A percentile compares a stretch with the other conserved stretches of the same genome.
phyloP scores from a whole-genome alignment of 2,888 invertebrate genomes.

The Cryptocheilus praepositus region DNA sequence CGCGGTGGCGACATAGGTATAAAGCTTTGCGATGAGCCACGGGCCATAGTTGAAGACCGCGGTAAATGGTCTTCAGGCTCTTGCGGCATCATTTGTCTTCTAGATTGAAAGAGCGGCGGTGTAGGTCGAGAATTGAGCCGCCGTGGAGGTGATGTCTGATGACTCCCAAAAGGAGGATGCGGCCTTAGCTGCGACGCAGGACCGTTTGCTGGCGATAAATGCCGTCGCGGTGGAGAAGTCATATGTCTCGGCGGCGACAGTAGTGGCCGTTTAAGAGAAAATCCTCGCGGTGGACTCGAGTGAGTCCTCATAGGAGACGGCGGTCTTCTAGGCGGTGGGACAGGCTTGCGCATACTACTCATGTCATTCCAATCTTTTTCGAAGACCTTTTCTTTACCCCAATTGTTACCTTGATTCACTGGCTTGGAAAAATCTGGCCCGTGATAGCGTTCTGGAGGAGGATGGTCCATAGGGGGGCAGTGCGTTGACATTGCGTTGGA shows the following conservation, averaged over 20 bases:
- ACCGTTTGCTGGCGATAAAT: slow-evolving; percentile 40
- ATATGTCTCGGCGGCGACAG: slow-evolving; percentile 46
- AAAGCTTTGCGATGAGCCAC: slow-evolving; percentile 30
- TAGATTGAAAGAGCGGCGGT: slow-evolving; percentile 39
- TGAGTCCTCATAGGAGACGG: slow-evolving; percentile 35
- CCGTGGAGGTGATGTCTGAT: slow-evolving; percentile 6
- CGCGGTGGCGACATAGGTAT: slow-evolving; percentile 31
- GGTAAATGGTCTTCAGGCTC: slow-evolving; percentile 15
- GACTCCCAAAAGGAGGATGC: slow-evolving; percentile 23
- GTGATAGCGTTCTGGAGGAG: slow-evolving; percentile 30
- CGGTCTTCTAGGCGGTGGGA: slow-evolving; percentile 47
- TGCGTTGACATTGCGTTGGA: slow-evolving; percentile 46
- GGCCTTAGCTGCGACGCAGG: slow-evolving; percentile 37
- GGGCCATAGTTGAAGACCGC: slow-evolving; percentile 29
- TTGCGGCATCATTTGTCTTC: slow-evolving; percentile 33
- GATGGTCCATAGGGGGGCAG: slow-evolving; percentile 7
- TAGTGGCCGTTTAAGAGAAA: slow-evolving; percentile 53
- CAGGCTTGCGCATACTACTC: slow-evolving; percentile 16
- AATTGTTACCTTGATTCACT: slow-evolving; percentile 36
- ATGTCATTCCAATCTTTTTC: slow-evolving; percentile 38
- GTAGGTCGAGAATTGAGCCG: slow-evolving; percentile 32
- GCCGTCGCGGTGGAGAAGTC: slow-evolving; percentile 41
- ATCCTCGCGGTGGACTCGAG: slow-evolving; percentile 33
- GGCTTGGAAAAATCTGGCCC: slow-evolving; percentile 36
- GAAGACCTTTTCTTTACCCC: slow-evolving; percentile 41